These are phyloP conservation scores for Thryonomys swinderianus DNA, from an alignment of 2,113 vertebrate species.

Conservation along the genomic window DNA sequence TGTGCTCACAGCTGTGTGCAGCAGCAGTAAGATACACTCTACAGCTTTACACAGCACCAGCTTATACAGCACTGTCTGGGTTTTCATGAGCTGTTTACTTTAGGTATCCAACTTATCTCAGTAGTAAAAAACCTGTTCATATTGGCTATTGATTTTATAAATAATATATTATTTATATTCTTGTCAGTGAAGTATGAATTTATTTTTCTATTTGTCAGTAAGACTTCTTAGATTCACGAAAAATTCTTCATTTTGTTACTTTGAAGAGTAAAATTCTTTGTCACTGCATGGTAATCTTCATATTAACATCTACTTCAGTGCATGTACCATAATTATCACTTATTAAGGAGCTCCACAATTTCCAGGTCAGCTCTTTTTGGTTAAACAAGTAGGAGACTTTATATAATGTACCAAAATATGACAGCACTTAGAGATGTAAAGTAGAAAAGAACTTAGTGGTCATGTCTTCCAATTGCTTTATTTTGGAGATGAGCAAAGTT, in stretches of 20 bases:
- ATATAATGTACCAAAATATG: not conserved
- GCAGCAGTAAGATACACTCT: no score
- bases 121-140: not conserved
- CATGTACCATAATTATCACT: conserved; percentile 17
- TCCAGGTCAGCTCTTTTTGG: not conserved
- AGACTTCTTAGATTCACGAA: no score
- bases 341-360: not conserved
- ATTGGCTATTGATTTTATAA: not conserved
- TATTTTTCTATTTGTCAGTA: conserved; percentile 31
- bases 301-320: not conserved
- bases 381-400: conserved; percentile 17
- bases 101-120: not conserved
- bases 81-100: conserved; percentile 2
- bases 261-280: conserved; percentile 32
- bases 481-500: not conserved
- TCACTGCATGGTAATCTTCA: not conserved
- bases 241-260: conserved; percentile 37
- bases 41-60: not conserved
- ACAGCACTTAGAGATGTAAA: not conserved
- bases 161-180: not conserved
- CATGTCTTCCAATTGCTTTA: not conserved
- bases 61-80: not conserved
- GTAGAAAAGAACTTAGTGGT: not conserved
- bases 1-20: not conserved
- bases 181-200: conserved; percentile 17